Conservation (phyloP, 2,888 invertebrate genomes). For the Seladonia tumulorum region DNA sequence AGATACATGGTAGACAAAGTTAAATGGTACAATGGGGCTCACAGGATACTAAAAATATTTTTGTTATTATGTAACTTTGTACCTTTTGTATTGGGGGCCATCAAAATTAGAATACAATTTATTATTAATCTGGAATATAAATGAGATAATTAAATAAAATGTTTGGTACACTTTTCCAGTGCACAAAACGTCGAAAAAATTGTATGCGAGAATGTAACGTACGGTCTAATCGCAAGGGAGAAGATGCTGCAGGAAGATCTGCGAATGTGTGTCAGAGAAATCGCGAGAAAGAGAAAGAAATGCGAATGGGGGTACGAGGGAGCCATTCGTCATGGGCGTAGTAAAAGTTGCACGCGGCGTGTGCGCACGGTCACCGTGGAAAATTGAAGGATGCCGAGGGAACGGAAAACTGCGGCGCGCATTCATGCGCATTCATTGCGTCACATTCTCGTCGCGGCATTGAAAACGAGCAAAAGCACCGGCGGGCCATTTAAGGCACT, state of each 20-base stretch:
- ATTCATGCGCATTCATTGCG: slow-evolving; percentile 37
- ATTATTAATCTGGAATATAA: too few relatives aligned
- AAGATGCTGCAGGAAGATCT: not conserved
- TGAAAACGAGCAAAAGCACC: slow-evolving; percentile 71
- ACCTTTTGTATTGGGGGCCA: too few relatives aligned
- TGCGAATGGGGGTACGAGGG: not conserved
- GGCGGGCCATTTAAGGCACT: slow-evolving; percentile 78
- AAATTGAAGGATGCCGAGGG: slow-evolving; percentile 43
- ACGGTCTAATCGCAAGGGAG: not conserved
- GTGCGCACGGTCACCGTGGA: slow-evolving; percentile 18
- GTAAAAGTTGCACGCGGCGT: slow-evolving; percentile 27
- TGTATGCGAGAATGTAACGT: not conserved
- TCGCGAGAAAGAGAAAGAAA: not conserved
- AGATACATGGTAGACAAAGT: too few relatives aligned
- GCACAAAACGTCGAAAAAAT: not conserved
- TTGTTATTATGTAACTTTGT: too few relatives aligned
- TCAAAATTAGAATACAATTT: too few relatives aligned
- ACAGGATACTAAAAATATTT: too few relatives aligned
- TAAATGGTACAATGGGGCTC: too few relatives aligned
- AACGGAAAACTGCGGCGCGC: slow-evolving; percentile 35
- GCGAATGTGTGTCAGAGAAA: not conserved
- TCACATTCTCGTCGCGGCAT: slow-evolving; percentile 63
- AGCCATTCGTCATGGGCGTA: not conserved
- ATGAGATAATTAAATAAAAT: too few relatives aligned
- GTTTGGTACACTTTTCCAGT: too few relatives aligned